phyloP scores from a whole-genome alignment of 2,888 invertebrate genomes.

The Harpalus rubripes region DNA sequence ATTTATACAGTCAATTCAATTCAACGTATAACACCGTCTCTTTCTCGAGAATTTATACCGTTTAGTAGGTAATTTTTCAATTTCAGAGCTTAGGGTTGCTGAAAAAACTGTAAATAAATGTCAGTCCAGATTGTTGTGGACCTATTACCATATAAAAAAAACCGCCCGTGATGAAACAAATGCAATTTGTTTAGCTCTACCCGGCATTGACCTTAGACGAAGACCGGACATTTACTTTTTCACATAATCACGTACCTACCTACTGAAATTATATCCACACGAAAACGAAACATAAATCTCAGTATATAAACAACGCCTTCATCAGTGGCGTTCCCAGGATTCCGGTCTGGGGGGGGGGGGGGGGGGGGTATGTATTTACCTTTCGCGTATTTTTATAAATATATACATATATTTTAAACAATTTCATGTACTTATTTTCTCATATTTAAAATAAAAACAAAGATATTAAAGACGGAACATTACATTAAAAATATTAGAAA shows the following conservation, averaged over 20 bases:
- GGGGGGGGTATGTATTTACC: too few species aligned
- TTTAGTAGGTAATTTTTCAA: slow-evolving; percentile 21
- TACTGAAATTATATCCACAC: background rate
- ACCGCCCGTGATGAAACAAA: slow-evolving; percentile 33
- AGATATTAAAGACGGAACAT: too few species aligned
- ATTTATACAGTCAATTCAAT: background rate
- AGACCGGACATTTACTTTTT: slow-evolving; percentile 12
- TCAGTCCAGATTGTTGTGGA: slow-evolving; percentile 17
- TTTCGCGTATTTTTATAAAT: too few species aligned
- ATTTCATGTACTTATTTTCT: too few species aligned
- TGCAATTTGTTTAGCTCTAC: slow-evolving; percentile 36
- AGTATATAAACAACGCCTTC: background rate
- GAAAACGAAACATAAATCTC: slow-evolving; percentile 19
- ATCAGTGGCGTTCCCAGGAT: too few species aligned
- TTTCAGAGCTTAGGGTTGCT: background rate
- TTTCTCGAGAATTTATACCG: background rate
- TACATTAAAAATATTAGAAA: too few species aligned
- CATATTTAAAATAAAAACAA: too few species aligned
- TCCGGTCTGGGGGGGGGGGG: too few species aligned
- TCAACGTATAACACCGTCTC: background rate
- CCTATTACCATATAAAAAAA: slow-evolving; percentile 18
- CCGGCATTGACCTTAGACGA: slow-evolving; percentile 1
- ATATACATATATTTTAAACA: too few species aligned
- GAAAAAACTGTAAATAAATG: slow-evolving; percentile 38
- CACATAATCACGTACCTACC: background rate